Percentiles rank a stretch among this genome's conserved stretches.
Evolutionary conservation across 2,888 invertebrate species (phyloP).

Genomic region (Colostygia pectinataria): DNA sequence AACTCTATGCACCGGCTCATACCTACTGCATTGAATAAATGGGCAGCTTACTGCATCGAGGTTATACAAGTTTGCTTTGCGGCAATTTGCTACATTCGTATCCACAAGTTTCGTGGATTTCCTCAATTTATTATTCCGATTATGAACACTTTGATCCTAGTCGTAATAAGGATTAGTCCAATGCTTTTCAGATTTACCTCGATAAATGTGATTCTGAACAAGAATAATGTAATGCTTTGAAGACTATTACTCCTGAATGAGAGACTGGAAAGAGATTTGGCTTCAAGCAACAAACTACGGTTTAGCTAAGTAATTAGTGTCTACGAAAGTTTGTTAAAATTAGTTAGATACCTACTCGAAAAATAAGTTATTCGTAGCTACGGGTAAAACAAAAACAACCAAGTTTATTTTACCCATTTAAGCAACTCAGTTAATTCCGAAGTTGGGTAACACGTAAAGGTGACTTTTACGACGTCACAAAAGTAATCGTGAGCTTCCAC

Average conservation of each 20-base stretch:
- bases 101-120: constrained; percentile 21
- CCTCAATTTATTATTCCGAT: constrained; percentile 22
- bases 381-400: constrained; percentile 15
- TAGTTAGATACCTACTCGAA: neutral
- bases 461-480: constrained; percentile 41
- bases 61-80: constrained; percentile 19
- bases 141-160: constrained; percentile 23
- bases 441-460: constrained; percentile 37
- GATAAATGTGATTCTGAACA: constrained; percentile 1
- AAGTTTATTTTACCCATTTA: constrained; percentile 28
- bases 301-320: too few relatives aligned
- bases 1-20: neutral
- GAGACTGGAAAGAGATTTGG: neutral
- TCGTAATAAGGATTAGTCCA: constrained; percentile 8
- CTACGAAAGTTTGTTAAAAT: too few relatives aligned
- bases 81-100: constrained; percentile 23
- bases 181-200: constrained; percentile 7
- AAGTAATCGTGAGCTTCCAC: constrained; percentile 37
- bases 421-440: constrained; percentile 33
- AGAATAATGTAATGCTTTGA: neutral
- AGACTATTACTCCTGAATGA: neutral
- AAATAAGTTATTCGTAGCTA: neutral
- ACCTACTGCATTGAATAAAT: constrained; percentile 19
- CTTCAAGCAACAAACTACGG: too few relatives aligned
- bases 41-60: constrained; percentile 21